Conservation (phyloP, 2,888 invertebrate genomes). For the Tetramorium bicarinatum region DNA sequence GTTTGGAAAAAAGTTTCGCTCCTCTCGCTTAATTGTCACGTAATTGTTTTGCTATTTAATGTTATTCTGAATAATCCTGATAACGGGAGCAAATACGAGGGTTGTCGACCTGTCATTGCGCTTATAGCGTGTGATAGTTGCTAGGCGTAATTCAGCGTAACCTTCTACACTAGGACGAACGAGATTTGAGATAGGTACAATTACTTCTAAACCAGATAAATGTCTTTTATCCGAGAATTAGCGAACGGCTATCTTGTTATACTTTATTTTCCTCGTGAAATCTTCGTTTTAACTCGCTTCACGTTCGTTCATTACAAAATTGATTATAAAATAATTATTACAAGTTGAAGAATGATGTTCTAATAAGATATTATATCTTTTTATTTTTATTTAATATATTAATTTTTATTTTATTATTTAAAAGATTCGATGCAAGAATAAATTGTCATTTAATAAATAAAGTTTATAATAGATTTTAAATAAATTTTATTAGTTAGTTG, state of each 20-base stretch:
- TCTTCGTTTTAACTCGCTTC: background rate
- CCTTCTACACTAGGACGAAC: slow-evolving; percentile 22
- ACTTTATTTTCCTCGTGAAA: slow-evolving; percentile 8
- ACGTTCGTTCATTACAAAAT: background rate
- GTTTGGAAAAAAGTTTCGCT: background rate
- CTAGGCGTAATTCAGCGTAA: slow-evolving; percentile 26
- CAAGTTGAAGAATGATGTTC: background rate
- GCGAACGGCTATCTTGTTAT: background rate
- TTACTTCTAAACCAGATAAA: slow-evolving; percentile 41
- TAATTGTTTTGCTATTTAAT: background rate
- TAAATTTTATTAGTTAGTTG: background rate
- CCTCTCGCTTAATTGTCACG: background rate
- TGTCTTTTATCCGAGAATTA: slow-evolving; percentile 42
- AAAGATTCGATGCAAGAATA: slow-evolving; percentile 4
- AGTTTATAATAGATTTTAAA: background rate
- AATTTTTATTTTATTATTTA: background rate
- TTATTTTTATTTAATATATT: background rate
- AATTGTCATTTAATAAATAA: background rate
- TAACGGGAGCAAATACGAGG: slow-evolving; percentile 26
- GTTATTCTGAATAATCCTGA: background rate
- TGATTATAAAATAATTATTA: background rate
- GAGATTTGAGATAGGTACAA: slow-evolving; percentile 48
- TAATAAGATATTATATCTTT: background rate
- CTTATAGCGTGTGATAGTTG: slow-evolving; percentile 8
- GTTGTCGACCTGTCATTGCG: slow-evolving; percentile 39